phyloP scores from a whole-genome alignment of 2,797 vertebrate genomes.

The Arctocebus calabarensis region DNA sequence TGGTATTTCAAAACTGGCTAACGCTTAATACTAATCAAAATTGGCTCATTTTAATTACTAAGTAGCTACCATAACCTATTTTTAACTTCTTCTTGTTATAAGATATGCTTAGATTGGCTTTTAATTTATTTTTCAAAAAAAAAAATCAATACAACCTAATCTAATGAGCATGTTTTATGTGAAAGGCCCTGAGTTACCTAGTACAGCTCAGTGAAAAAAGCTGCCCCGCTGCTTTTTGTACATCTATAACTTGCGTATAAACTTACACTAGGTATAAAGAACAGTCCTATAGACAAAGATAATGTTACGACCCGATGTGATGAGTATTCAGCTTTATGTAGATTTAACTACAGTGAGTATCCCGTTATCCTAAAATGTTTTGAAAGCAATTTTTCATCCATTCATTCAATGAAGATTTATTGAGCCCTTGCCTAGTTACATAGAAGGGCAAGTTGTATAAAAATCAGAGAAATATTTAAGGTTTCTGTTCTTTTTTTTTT shows the following conservation, averaged over 20 bases:
- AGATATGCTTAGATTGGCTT: slow-evolving; percentile 49
- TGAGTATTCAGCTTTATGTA: slow-evolving; percentile 46
- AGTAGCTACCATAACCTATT: slow-evolving; percentile 52
- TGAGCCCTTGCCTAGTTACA: slow-evolving; percentile 44
- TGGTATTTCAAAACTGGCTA: slow-evolving; percentile 64
- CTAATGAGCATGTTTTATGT: slow-evolving; percentile 20
- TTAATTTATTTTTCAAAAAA: slow-evolving; percentile 56
- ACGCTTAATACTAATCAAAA: slow-evolving; percentile 37
- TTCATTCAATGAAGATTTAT: slow-evolving; percentile 49
- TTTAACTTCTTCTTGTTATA: slow-evolving; percentile 66
- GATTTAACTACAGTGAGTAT: slow-evolving; percentile 26
- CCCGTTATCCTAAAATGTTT: slow-evolving; percentile 50
- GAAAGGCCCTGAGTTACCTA: slow-evolving; percentile 37
- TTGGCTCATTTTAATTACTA: slow-evolving; percentile 67
- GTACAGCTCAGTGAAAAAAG: slow-evolving; percentile 28
- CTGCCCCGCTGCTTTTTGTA: not conserved
- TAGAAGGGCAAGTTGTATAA: not conserved
- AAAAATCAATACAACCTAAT: slow-evolving; percentile 58
- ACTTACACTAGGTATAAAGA: not conserved
- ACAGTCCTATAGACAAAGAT: slow-evolving; percentile 13
- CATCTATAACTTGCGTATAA: not conserved
- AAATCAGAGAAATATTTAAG: not conserved
- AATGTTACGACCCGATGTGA: not conserved
- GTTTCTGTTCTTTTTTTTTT: no score
- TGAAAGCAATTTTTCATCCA: slow-evolving; percentile 57